These are phyloP conservation scores for Meloidogyne exigua DNA, from an alignment of 1,140 invertebrate genomes.

Conservation along the genomic window DNA sequence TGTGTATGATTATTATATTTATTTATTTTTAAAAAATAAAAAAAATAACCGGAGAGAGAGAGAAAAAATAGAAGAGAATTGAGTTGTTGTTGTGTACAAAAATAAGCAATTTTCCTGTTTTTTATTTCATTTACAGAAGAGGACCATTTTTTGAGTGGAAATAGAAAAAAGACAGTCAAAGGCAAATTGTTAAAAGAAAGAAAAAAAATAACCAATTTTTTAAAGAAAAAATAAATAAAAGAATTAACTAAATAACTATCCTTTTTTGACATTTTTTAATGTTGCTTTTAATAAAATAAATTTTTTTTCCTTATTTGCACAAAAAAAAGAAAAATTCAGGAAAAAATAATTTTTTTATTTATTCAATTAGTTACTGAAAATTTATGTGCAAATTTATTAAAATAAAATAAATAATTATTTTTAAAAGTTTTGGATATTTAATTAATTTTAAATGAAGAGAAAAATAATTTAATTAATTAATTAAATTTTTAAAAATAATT, in stretches of 20 bases:
- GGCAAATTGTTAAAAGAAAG: background rate
- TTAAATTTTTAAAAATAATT: no score
- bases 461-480: no score
- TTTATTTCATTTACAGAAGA: background rate
- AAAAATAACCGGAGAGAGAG: background rate
- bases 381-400: no score
- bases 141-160: background rate
- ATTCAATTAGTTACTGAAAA: no score
- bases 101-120: background rate
- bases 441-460: no score
- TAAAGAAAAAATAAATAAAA: background rate
- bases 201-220: background rate
- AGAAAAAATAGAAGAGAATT: no score
- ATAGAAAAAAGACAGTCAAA: background rate
- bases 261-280: background rate
- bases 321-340: background rate
- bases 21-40: background rate
- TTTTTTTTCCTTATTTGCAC: background rate
- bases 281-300: background rate
- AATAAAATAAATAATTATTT: no score
- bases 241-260: no score
- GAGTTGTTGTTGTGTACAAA: background rate
- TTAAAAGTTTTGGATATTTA: no score
- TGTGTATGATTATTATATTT: background rate
- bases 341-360: no score